Conservation (phyloP, 2,888 invertebrate species). For the Hydrotaea cyrtoneurina region DNA sequence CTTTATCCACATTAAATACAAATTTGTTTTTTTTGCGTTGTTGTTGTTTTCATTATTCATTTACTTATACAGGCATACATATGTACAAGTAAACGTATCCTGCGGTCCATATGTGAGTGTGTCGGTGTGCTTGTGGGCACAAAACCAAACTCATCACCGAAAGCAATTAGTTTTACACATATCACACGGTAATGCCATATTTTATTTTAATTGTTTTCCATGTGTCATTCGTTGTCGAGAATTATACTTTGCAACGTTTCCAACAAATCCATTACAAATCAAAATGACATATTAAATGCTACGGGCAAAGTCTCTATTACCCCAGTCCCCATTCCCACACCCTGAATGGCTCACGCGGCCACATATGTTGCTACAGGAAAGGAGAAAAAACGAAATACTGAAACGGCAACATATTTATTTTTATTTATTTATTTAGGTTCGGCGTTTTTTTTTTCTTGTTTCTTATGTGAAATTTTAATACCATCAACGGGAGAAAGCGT, state of each 20-base stretch:
- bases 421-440: conserved; percentile 20
- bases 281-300: conserved; percentile 26
- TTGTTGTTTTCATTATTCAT: conserved; percentile 14
- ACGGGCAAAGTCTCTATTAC: conserved; percentile 5
- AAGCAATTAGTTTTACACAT: conserved; percentile 28
- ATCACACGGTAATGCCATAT: conserved; percentile 29
- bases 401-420: background rate
- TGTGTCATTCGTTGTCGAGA: conserved; percentile 15
- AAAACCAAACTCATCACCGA: conserved; percentile 34
- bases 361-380: background rate
- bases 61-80: background rate
- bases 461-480: conserved; percentile 5
- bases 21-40: background rate
- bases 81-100: background rate
- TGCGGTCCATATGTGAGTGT: background rate
- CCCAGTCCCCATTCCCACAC: background rate
- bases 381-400: background rate
- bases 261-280: conserved; percentile 30
- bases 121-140: background rate
- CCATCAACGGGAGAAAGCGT: conserved; percentile 25
- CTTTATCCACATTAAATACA: conserved; percentile 6
- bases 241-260: conserved; percentile 15
- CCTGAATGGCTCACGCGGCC: background rate
- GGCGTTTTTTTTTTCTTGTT: background rate
- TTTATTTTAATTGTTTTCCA: conserved; percentile 32